Percentiles rank a stretch among this genome's conserved stretches.
Evolutionary conservation across 2,888 invertebrate species (phyloP).

Genomic region (Pardosa pseudoannulata): DNA sequence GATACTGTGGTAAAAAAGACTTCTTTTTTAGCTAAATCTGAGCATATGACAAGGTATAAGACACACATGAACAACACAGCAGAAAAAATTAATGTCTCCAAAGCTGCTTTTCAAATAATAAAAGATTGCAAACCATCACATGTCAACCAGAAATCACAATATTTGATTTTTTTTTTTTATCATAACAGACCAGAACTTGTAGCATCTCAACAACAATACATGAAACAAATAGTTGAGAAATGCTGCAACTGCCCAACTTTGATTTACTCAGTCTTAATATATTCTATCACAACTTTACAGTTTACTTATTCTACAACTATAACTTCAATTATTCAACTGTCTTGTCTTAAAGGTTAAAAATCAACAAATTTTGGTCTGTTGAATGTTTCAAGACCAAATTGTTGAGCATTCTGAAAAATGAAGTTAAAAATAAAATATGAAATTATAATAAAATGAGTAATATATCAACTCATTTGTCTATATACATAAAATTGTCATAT

Average conservation of each 20-base stretch:
- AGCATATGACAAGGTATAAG: conserved; percentile 40
- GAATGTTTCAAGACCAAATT: conserved; percentile 33
- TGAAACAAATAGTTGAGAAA: not conserved
- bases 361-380: conserved; percentile 51
- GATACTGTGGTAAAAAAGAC: conserved; percentile 19
- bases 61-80: conserved; percentile 15
- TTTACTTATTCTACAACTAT: too few species aligned
- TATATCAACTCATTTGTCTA: too few species aligned
- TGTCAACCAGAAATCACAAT: not conserved
- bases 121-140: conserved; percentile 5
- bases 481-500: too few species aligned
- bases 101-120: too few species aligned
- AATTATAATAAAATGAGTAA: conserved; percentile 15
- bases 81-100: not conserved
- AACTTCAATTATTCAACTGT: too few species aligned
- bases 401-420: conserved; percentile 23
- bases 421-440: not conserved
- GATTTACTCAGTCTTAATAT: not conserved
- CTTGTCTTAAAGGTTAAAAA: not conserved
- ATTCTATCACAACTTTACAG: too few species aligned
- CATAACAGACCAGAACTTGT: conserved; percentile 2
- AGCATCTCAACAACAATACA: not conserved
- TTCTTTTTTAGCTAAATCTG: conserved; percentile 25
- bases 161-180: not conserved
- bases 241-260: not conserved